These are phyloP conservation scores for Cheilosia scutellata DNA, from an alignment of 2,888 invertebrate species.

Conservation along the genomic window DNA sequence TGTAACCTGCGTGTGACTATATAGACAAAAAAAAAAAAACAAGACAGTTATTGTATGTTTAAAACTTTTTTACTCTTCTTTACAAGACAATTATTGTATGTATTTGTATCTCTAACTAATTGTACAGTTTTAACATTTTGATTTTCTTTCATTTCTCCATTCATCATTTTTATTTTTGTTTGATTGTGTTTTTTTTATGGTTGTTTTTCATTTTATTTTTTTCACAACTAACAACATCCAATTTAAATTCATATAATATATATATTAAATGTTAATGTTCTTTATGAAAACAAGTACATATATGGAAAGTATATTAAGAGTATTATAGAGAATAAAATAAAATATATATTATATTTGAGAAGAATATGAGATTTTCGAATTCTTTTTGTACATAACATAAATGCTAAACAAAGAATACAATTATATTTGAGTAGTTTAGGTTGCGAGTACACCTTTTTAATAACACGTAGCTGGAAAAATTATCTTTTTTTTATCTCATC, in stretches of 20 bases:
- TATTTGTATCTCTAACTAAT: constrained; percentile 37
- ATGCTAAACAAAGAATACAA: constrained; percentile 13
- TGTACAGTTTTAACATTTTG: constrained; percentile 25
- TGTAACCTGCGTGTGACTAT: constrained; percentile 18
- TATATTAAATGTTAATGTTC: constrained; percentile 68
- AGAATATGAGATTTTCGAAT: constrained; percentile 31
- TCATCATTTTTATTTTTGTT: constrained; percentile 6
- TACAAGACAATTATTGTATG: constrained; percentile 14
- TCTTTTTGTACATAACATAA: constrained; percentile 55
- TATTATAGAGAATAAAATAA: constrained; percentile 31
- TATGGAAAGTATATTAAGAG: constrained; percentile 49
- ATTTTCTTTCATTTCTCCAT: not conserved
- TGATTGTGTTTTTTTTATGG: constrained; percentile 22
- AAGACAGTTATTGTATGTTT: constrained; percentile 30
- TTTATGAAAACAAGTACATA: constrained; percentile 44
- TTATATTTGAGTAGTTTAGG: constrained; percentile 29
- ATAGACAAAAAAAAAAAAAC: constrained; percentile 18
- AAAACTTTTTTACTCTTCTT: constrained; percentile 12
- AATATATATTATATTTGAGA: constrained; percentile 25
- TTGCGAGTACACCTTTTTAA: not conserved
- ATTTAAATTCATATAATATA: constrained; percentile 27
- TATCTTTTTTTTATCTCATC: not conserved
- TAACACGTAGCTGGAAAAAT: constrained; percentile 26
- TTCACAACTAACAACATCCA: constrained; percentile 32
- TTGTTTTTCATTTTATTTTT: constrained; percentile 14